Base-by-base conservation (phyloP, 2,113 vertebrate genomes). In the Petrocephalus zakoni region DNA sequence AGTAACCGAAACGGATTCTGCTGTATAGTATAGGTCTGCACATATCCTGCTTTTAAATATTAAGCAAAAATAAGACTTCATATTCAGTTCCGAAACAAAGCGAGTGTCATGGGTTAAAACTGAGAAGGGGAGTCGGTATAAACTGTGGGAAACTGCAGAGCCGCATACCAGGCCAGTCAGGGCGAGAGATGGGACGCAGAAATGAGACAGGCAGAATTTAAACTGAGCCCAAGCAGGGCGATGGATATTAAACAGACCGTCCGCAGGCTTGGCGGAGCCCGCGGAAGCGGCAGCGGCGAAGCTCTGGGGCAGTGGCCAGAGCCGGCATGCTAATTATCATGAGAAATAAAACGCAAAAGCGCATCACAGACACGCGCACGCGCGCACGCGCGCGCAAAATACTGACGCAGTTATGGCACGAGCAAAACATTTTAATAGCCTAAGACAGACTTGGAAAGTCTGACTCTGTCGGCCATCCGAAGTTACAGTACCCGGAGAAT, bases 201-300 rank as follows among this genome's bases (percentile, higher is more conserved):
- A 90, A 90, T 53, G 49, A 86, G 58, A 85, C 88, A 89, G 68
- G 29, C 87, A 83, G 58, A 78, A 64, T 87, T 82, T 81, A 87
- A 81, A 81, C n/a, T 56, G 88, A 89, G 88, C 49, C 37, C 84
- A 42, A 58, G 47, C 86, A 75, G 81, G 84, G 51, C 61, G 34
- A 56, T 51, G 68, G 86, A 90, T 87, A 87, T 87, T 87, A 90
- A 87, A 84, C 88, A 90, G 90, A 90, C 88, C 37, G 81, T 29
- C 53, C 21, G 21, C 13, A 85, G 56, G 56, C 61, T 47, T 88
- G 52, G 53, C 13, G 34, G 19, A 64, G 25, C 34, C 82, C n/a
- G n/a, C 81, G 82, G 68, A 88, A 86, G 42, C 84, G 51, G 37
- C 58, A 19, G 51, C 47, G 52, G 29, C 25, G 88, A 52, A 15